Evolutionary conservation across 1,140 invertebrate species (phyloP).

Genomic region (Lysiphlebus fabarum): DNA sequence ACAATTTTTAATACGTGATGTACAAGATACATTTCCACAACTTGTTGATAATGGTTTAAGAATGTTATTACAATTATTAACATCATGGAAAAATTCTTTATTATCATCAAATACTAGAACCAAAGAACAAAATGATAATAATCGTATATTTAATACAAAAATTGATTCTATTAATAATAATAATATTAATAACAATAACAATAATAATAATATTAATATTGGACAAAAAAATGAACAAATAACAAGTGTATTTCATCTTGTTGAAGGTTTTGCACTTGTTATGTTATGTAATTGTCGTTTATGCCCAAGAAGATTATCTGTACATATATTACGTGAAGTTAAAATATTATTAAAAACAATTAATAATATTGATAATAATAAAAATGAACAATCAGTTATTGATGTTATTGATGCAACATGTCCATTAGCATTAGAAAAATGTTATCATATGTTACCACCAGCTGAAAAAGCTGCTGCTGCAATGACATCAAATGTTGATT

Average conservation of each 20-base stretch:
- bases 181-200: constrained; percentile 40
- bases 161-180: constrained; percentile 40
- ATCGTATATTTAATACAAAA: constrained; percentile 35
- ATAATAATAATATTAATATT: constrained; percentile 40
- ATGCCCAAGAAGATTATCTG: constrained; percentile 79
- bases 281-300: constrained; percentile 91
- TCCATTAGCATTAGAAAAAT: constrained; percentile 63
- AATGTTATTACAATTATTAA: constrained; percentile 88
- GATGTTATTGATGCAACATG: constrained; percentile 81
- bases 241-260: constrained; percentile 72
- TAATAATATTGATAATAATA: constrained; percentile 65
- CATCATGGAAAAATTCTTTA: constrained; percentile 86
- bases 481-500: constrained; percentile 73
- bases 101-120: constrained; percentile 45
- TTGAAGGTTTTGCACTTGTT: constrained; percentile 86
- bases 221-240: constrained; percentile 63
- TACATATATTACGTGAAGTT: constrained; percentile 81
- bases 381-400: constrained; percentile 69
- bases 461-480: constrained; percentile 81
- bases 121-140: constrained; percentile 44
- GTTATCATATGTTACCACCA: constrained; percentile 75
- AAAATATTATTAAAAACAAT: constrained; percentile 61
- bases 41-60: constrained; percentile 92
- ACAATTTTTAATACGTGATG: constrained; percentile 90
- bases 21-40: constrained; percentile 83